Conservation (phyloP, 2,888 invertebrate species). For the Spilosoma lubricipeda region DNA sequence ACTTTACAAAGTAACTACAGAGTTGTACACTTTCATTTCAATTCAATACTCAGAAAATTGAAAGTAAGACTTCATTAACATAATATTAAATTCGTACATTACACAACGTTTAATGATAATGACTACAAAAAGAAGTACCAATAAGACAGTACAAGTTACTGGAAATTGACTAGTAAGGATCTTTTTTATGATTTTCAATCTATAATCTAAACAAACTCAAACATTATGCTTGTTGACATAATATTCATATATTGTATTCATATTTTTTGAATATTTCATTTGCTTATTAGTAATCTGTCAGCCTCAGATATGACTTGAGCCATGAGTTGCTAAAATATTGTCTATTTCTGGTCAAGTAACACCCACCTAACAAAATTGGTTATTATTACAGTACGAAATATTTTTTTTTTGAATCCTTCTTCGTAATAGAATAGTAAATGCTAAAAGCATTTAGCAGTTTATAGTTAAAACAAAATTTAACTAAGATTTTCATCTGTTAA, state of each 20-base stretch:
- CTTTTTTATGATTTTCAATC: background rate
- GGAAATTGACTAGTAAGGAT: conserved; percentile 32
- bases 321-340: background rate
- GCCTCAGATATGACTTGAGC: background rate
- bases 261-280: too few species aligned
- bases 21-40: conserved; percentile 4
- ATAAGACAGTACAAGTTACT: conserved; percentile 53
- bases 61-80: conserved; percentile 51
- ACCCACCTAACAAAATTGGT: background rate
- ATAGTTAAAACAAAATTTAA: too few species aligned
- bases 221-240: background rate
- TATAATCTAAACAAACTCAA: background rate
- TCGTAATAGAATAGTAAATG: too few species aligned
- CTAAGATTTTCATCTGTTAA: too few species aligned
- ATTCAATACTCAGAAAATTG: conserved; percentile 11
- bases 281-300: background rate
- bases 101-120: conserved; percentile 31
- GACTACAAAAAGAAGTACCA: conserved; percentile 38
- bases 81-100: conserved; percentile 60
- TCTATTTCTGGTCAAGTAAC: background rate
- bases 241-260: too few species aligned
- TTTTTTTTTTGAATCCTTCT: too few species aligned
- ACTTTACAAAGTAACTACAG: background rate
- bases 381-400: background rate
- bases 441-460: background rate